phyloP scores from a whole-genome alignment of 2,888 invertebrate genomes.

The Brachylomia viminalis region DNA sequence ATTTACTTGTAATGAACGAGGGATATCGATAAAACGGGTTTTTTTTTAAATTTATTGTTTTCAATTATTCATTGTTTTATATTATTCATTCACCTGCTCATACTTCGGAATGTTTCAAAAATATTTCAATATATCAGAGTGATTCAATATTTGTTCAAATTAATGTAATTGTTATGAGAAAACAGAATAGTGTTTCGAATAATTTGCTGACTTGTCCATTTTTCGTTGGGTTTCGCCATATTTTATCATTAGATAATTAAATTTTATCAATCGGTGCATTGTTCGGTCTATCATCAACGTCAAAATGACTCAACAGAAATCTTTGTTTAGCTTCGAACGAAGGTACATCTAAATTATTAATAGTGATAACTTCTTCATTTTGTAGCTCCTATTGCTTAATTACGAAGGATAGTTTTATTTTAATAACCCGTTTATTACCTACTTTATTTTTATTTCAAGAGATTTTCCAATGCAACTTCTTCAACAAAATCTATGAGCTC shows the following conservation, averaged over 20 bases:
- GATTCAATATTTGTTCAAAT: constrained; percentile 12
- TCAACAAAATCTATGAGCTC: background rate
- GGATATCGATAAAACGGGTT: background rate
- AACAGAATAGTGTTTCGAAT: background rate
- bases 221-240: no score
- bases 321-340: background rate
- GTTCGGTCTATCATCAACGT: background rate
- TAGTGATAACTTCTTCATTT: background rate
- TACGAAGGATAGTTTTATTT: background rate
- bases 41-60: constrained; percentile 32
- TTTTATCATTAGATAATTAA: background rate
- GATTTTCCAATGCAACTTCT: background rate
- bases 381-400: background rate
- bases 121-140: constrained; percentile 6
- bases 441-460: background rate
- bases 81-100: constrained; percentile 27
- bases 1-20: constrained; percentile 41
- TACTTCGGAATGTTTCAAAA: constrained; percentile 12
- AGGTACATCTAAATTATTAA: background rate
- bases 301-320: background rate
- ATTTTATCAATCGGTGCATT: background rate
- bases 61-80: constrained; percentile 14
- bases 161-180: background rate
- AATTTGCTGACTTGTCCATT: background rate
- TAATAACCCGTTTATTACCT: background rate